Conservation (phyloP, 2,888 invertebrate species). For the Scaptomyza flava region DNA sequence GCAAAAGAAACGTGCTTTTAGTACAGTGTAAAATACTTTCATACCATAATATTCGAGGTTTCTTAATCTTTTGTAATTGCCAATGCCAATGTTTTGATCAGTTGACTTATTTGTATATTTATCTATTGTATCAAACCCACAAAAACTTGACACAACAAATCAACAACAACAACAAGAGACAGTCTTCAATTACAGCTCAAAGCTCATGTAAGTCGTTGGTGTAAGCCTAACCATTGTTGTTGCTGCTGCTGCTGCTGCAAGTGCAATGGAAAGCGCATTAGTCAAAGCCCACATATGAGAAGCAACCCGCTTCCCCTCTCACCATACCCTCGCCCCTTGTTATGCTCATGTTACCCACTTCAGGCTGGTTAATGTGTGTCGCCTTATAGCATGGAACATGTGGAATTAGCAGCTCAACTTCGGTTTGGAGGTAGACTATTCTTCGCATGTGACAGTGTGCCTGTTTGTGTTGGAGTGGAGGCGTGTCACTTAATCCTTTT, state of each 20-base stretch:
- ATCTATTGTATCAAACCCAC: slow-evolving; percentile 36
- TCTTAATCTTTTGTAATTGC: not conserved
- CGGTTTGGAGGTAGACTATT: slow-evolving; percentile 9
- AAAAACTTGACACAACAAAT: slow-evolving; percentile 26
- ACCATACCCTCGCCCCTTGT: not conserved
- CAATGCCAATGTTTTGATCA: slow-evolving; percentile 27
- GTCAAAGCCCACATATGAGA: slow-evolving; percentile 55
- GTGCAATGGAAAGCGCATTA: slow-evolving; percentile 75
- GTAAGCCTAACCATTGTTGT: slow-evolving; percentile 63
- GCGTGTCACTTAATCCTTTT: slow-evolving; percentile 71
- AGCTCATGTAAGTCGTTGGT: slow-evolving; percentile 71
- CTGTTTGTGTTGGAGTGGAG: slow-evolving; percentile 8
- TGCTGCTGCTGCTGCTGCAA: slow-evolving; percentile 53
- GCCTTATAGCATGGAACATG: slow-evolving; percentile 70
- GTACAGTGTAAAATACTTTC: too few species aligned
- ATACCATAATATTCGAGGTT: not conserved
- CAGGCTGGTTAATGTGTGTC: slow-evolving; percentile 75
- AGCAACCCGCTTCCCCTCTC: slow-evolving; percentile 5
- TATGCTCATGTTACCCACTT: slow-evolving; percentile 58
- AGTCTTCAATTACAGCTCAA: slow-evolving; percentile 74
- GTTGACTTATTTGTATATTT: slow-evolving; percentile 30
- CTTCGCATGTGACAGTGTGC: not conserved
- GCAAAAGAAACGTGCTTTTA: not conserved
- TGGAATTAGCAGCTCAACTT: slow-evolving; percentile 63
- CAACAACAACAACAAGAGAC: slow-evolving; percentile 19